Evolutionary conservation across 2,888 invertebrate species (phyloP).

Genomic region (Nesidiocoris tenuis): DNA sequence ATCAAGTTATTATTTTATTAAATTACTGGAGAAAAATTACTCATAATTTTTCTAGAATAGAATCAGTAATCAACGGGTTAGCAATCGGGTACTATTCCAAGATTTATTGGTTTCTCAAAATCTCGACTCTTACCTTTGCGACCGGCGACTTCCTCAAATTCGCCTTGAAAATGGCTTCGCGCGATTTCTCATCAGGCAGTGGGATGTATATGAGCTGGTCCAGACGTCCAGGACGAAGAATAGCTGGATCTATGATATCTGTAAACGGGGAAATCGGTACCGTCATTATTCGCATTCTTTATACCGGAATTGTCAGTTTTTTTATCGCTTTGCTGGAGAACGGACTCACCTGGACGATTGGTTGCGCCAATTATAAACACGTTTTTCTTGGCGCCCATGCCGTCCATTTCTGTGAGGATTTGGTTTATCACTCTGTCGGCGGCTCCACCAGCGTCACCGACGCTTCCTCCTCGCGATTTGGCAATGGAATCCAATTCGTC

Average conservation of each 20-base stretch:
- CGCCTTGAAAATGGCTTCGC: constrained; percentile 93
- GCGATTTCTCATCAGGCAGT: constrained; percentile 96
- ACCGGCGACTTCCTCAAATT: constrained; percentile 95
- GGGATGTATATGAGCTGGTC: constrained; percentile 99
- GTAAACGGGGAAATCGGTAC: too few species aligned
- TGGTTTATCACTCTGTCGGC: constrained; percentile 99
- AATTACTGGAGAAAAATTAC: too few species aligned
- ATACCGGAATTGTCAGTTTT: too few species aligned
- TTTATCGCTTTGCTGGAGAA: too few species aligned
- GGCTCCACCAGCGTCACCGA: constrained; percentile 97
- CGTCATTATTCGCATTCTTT: too few species aligned
- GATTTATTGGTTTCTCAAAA: too few species aligned
- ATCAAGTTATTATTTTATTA: too few species aligned
- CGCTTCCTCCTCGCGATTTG: constrained; percentile 95
- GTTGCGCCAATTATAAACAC: constrained; percentile 99
- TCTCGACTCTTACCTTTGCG: constrained; percentile 68
- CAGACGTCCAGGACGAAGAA: constrained; percentile 94
- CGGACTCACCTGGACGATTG: constrained; percentile 69
- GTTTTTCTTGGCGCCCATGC: constrained; percentile 99
- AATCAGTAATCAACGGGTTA: too few species aligned
- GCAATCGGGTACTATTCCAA: too few species aligned
- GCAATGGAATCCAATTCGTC: constrained; percentile 99
- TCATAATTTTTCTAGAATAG: too few species aligned
- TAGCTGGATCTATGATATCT: constrained; percentile 99
- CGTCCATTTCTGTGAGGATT: constrained; percentile 99